Evolutionary conservation across 2,113 vertebrate genomes (phyloP).

Genomic region (Xenopus laevis): DNA sequence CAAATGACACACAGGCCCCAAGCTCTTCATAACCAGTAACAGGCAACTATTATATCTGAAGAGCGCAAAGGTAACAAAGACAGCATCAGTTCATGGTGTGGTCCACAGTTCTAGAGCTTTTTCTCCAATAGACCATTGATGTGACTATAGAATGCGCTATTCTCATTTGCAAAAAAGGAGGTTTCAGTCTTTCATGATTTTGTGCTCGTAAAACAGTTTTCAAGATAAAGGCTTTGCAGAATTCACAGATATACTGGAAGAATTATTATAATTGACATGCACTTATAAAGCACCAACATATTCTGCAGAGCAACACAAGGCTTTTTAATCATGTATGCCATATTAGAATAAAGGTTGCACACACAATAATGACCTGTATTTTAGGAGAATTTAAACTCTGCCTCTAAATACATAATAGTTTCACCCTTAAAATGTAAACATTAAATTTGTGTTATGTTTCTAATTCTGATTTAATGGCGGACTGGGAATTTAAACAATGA

Average conservation of each 20-base stretch:
- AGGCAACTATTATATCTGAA: conserved; percentile 51
- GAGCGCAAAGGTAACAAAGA: conserved; percentile 53
- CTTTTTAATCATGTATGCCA: too few species aligned
- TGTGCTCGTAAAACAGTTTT: conserved; percentile 10
- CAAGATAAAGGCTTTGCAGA: conserved; percentile 1
- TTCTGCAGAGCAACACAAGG: too few species aligned
- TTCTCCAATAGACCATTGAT: conserved; percentile 40
- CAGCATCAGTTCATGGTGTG: conserved; percentile 45
- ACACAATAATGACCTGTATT: too few species aligned
- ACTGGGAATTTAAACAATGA: too few species aligned
- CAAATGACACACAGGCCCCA: conserved; percentile 52
- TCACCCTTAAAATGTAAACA: too few species aligned
- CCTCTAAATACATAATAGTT: too few species aligned
- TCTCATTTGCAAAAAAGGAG: not conserved
- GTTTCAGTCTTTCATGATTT: conserved; percentile 10
- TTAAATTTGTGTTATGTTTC: too few species aligned
- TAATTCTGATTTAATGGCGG: too few species aligned
- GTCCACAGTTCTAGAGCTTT: conserved; percentile 42
- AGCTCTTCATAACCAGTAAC: conserved; percentile 48
- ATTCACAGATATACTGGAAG: conserved; percentile 1
- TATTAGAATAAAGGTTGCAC: too few species aligned
- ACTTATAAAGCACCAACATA: too few species aligned
- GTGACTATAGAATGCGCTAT: conserved; percentile 17
- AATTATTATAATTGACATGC: too few species aligned
- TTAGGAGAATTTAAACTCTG: too few species aligned